Conservation (phyloP, 1,140 invertebrate genomes). For the Branchinecta lindahli region DNA sequence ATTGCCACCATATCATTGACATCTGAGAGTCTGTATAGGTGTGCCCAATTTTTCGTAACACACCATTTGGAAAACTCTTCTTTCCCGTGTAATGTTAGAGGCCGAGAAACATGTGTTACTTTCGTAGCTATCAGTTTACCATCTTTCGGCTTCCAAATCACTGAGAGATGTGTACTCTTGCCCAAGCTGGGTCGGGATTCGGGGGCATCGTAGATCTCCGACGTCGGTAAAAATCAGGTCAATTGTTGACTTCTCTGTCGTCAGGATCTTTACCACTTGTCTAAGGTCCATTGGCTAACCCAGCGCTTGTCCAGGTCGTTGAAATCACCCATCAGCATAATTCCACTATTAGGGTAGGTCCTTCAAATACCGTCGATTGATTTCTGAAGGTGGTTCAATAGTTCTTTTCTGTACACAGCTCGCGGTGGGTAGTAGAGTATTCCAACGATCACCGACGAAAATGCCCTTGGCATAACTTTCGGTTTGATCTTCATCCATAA, state of each 20-base stretch:
- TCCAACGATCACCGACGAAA: not conserved
- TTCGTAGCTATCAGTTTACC: not conserved
- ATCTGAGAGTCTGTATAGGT: not conserved
- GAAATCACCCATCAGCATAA: not conserved
- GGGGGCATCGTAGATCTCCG: not conserved
- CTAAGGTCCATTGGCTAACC: not conserved
- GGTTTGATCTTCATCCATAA: not conserved
- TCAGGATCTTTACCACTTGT: not conserved
- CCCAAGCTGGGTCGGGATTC: not conserved
- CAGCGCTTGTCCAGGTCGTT: not conserved
- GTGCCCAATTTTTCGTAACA: not conserved
- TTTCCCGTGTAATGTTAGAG: not conserved
- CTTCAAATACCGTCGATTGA: not conserved
- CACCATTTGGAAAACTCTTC: not conserved
- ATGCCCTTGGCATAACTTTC: not conserved
- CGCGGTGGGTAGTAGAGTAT: not conserved
- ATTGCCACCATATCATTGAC: not conserved
- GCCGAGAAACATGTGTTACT: not conserved
- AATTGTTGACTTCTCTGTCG: not conserved
- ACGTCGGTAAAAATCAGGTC: not conserved
- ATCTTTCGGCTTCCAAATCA: not conserved
- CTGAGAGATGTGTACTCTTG: not conserved
- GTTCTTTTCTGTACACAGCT: not conserved
- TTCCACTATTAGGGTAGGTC: not conserved
- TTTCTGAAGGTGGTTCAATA: not conserved